A percentile compares a stretch with the other conserved stretches of the same genome.
These are phyloP conservation scores for Brenthis daphne DNA, from an alignment of 2,888 invertebrate species.

Conservation along the genomic window DNA sequence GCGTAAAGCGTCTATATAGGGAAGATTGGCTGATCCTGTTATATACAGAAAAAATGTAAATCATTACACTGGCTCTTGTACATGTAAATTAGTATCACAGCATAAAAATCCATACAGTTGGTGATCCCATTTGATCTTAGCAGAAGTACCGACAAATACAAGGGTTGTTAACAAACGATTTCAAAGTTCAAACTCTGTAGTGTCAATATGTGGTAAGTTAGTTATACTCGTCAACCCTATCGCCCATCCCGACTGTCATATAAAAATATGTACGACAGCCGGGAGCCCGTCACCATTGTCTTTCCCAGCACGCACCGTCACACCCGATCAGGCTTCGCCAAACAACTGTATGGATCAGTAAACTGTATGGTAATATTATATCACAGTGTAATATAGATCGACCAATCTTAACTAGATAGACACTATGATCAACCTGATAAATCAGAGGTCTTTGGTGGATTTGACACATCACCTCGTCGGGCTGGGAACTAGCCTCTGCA, in stretches of 20 bases:
- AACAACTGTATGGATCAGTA: background rate
- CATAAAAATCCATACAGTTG: too few species aligned
- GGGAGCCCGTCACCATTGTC: too few species aligned
- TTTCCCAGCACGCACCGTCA: too few species aligned
- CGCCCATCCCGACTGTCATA: too few species aligned
- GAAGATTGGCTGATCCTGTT: slow-evolving; percentile 28
- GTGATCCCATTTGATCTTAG: too few species aligned
- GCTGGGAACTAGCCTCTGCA: slow-evolving; percentile 1
- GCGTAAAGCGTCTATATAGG: slow-evolving; percentile 30
- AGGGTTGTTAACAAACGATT: background rate
- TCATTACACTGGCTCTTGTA: background rate
- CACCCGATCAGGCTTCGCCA: too few species aligned
- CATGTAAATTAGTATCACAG: background rate
- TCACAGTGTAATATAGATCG: slow-evolving; percentile 16
- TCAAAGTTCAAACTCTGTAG: too few species aligned
- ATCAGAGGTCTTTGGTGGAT: slow-evolving; percentile 30
- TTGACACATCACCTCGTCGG: slow-evolving; percentile 31
- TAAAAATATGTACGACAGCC: too few species aligned
- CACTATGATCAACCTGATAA: slow-evolving; percentile 35
- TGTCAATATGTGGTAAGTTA: too few species aligned
- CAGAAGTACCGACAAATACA: background rate
- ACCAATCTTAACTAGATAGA: slow-evolving; percentile 34
- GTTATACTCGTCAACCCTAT: too few species aligned
- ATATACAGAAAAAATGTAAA: background rate
- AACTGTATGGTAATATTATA: background rate